These are phyloP conservation scores for Saguinus imperator DNA, from an alignment of 2,113 vertebrate genomes.

Conservation along the genomic window DNA sequence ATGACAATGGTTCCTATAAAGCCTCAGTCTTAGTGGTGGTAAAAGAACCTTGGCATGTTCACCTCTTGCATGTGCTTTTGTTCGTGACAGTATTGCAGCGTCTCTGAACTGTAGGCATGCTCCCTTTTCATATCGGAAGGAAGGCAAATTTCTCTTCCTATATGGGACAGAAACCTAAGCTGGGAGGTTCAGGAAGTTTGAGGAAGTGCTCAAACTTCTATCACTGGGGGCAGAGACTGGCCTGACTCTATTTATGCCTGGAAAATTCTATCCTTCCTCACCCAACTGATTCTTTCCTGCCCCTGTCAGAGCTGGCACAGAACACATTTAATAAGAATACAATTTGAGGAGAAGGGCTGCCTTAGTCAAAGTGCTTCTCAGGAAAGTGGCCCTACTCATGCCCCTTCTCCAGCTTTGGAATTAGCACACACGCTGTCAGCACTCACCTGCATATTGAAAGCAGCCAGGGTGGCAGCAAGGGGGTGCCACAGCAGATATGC, in stretches of 20 bases:
- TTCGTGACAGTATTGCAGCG: not conserved
- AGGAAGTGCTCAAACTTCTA: not conserved
- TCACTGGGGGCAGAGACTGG: not conserved
- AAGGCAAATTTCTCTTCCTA: not conserved
- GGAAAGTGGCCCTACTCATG: not conserved
- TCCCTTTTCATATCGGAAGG: not conserved
- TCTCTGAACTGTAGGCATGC: fast-evolving
- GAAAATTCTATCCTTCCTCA: not conserved
- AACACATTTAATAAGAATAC: not conserved
- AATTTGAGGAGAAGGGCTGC: not conserved
- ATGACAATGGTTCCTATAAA: not conserved
- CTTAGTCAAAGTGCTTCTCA: not conserved
- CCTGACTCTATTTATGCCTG: not conserved
- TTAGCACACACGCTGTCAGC: not conserved
- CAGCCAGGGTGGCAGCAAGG: not conserved
- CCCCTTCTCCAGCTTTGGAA: no score
- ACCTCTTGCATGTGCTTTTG: not conserved
- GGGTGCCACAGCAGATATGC: not conserved
- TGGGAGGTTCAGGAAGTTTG: not conserved
- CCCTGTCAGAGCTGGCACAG: not conserved
- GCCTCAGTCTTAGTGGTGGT: not conserved
- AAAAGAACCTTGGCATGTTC: not conserved
- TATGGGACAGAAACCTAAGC: not conserved
- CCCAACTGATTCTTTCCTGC: not conserved
- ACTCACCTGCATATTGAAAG: not conserved